Conservation (phyloP, 2,888 invertebrate genomes). For the Drosophila mercatorum region DNA sequence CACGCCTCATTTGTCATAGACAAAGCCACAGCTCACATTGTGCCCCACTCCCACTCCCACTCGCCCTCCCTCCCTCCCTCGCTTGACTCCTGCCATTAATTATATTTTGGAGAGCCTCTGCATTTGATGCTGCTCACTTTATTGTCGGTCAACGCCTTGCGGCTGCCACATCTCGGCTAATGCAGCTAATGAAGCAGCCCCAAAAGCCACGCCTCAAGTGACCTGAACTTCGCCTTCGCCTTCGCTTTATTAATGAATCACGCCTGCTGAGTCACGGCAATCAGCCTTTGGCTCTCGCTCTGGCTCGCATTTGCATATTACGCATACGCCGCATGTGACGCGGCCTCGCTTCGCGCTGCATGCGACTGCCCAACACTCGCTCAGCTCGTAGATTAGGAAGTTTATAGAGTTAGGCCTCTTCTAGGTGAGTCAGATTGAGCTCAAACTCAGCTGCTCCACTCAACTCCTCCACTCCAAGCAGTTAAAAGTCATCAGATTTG, state of each 20-base stretch:
- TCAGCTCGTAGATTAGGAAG: background rate
- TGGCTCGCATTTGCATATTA: constrained; percentile 47
- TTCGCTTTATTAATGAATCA: constrained; percentile 32
- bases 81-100: constrained; percentile 56
- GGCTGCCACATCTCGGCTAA: constrained; percentile 3
- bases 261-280: constrained; percentile 32
- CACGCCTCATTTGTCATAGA: constrained; percentile 52
- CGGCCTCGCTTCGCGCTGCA: background rate
- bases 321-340: constrained; percentile 45
- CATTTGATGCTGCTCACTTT: constrained; percentile 20
- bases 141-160: constrained; percentile 17
- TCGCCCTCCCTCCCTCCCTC: background rate
- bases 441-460: background rate
- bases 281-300: constrained; percentile 1
- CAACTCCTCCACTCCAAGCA: background rate
- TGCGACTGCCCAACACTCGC: background rate
- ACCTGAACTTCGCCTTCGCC: background rate
- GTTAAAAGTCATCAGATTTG: background rate
- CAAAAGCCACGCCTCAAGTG: constrained; percentile 18
- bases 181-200: constrained; percentile 40
- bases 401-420: background rate
- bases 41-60: no score
- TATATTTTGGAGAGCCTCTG: constrained; percentile 54
- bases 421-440: background rate
- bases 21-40: constrained; percentile 20